These are phyloP conservation scores for Tragelaphus strepsiceros DNA, from an alignment of 2,113 vertebrate species.

Conservation along the genomic window DNA sequence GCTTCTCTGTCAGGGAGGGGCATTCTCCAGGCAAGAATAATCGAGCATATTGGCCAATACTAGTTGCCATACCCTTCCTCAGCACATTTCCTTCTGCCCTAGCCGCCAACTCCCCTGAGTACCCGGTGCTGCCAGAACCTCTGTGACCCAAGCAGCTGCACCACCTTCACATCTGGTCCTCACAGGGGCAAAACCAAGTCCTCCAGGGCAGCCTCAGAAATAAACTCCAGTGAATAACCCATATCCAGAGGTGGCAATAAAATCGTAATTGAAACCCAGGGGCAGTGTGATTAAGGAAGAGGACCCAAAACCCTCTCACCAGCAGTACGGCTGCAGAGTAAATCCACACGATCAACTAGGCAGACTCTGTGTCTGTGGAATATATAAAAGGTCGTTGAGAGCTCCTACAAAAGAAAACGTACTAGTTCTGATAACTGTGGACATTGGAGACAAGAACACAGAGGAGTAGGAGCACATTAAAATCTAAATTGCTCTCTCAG, in stretches of 20 bases:
- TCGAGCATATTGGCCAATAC: background rate
- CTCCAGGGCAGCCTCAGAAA: background rate
- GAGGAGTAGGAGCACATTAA: background rate
- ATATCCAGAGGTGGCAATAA: background rate
- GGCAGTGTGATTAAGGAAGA: background rate
- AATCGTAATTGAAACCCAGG: background rate
- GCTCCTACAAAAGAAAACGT: background rate
- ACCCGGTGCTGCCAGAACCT: background rate
- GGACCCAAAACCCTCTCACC: background rate
- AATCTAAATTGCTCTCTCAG: background rate
- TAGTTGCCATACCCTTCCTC: background rate
- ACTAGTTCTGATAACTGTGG: background rate
- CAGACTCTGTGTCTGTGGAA: background rate
- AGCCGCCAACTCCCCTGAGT: rapidly evolving
- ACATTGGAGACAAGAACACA: background rate
- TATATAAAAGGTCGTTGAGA: background rate
- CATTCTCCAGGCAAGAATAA: background rate
- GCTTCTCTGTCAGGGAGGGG: background rate
- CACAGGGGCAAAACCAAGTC: background rate
- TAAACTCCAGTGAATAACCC: background rate
- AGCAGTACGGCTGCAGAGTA: background rate
- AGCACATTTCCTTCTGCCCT: background rate
- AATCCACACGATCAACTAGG: rapidly evolving
- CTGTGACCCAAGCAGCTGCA: background rate
- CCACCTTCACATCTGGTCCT: background rate